phyloP scores from a whole-genome alignment of 2,797 vertebrate genomes.

The Acanthurus tractus region DNA sequence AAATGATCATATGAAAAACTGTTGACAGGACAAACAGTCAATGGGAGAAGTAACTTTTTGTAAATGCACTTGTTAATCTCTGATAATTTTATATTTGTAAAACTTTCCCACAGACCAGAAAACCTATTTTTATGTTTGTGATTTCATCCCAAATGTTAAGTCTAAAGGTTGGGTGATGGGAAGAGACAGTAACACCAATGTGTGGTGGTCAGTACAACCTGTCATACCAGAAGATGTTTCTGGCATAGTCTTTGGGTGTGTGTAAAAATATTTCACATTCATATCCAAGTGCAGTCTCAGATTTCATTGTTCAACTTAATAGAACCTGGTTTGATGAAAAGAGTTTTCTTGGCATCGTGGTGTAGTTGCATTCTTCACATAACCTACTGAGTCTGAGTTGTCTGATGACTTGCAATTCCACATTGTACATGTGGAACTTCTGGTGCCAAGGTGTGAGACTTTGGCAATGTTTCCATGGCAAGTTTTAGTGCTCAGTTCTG shows the following conservation, averaged over 20 bases:
- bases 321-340: neutral
- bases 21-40: neutral
- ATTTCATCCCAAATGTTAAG: neutral
- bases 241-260: neutral
- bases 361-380: conserved; percentile 7
- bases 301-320: neutral
- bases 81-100: neutral
- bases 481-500: too few relatives aligned
- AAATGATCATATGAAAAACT: neutral
- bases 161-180: neutral
- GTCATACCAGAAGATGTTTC: conserved; percentile 3
- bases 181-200: neutral
- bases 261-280: neutral
- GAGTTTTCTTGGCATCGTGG: conserved; percentile 27
- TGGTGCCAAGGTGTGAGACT: neutral
- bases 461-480: too few relatives aligned
- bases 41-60: neutral
- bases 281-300: neutral
- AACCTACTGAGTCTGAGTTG: neutral
- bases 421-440: conserved; percentile 18
- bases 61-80: neutral
- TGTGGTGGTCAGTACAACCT: neutral
- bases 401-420: conserved; percentile 8
- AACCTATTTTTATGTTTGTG: neutral
- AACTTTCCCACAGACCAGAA: neutral